Percentiles rank a stretch among this genome's conserved stretches.
Conservation (phyloP, 2,888 invertebrate species). For the Meghimatium bilineatum region DNA sequence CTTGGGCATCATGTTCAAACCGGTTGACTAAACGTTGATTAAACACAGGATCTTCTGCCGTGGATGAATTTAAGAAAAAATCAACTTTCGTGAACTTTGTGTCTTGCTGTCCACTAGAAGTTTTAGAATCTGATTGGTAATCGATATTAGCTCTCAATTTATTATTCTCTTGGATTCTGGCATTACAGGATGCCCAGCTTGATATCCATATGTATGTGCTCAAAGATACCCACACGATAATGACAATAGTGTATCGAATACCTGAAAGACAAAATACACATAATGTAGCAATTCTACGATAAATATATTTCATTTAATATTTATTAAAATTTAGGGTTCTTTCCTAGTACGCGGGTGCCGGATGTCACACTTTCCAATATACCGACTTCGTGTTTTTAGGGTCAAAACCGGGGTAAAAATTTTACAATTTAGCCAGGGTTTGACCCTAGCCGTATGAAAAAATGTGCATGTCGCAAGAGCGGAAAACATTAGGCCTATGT, state of each 20-base stretch:
- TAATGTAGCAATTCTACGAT: neutral
- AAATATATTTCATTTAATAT: no score
- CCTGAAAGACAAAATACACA: conserved; percentile 15
- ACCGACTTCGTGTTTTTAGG: no score
- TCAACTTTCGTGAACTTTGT: neutral
- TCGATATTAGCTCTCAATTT: no score
- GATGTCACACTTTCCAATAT: no score
- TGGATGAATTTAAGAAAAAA: neutral
- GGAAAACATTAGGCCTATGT: no score
- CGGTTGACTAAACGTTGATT: neutral
- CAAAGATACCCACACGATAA: conserved; percentile 3
- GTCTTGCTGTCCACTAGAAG: neutral
- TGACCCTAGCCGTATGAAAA: no score
- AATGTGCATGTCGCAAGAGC: no score
- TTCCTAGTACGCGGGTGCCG: no score
- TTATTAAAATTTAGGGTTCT: no score
- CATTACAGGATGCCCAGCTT: conserved; percentile 7
- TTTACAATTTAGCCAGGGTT: no score
- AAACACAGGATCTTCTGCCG: neutral
- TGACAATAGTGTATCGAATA: conserved; percentile 2
- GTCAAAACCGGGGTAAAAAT: no score
- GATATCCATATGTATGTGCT: conserved; percentile 14
- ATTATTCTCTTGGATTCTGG: neutral
- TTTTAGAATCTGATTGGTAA: neutral
- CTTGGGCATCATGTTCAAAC: neutral